A percentile compares a stretch with the other conserved stretches of the same genome.
Conservation (phyloP, 2,797 vertebrate genomes). For the Caiman crocodilus region DNA sequence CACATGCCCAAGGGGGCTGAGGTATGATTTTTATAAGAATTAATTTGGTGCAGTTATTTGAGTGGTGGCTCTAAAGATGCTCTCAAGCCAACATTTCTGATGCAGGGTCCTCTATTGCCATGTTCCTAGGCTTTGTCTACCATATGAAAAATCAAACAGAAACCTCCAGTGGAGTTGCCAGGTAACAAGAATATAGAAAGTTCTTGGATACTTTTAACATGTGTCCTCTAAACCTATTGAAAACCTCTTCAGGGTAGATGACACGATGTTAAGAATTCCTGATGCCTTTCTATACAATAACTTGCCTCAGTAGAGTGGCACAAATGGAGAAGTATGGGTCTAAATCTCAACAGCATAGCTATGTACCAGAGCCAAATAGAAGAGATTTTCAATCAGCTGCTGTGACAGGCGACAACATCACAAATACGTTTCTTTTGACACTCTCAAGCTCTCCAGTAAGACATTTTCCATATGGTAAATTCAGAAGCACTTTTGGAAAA, state of each 20-base stretch:
- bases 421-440: neutral
- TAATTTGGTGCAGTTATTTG: conserved; percentile 48
- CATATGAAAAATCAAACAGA: conserved; percentile 43
- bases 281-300: conserved; percentile 20
- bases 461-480: neutral
- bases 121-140: conserved; percentile 45
- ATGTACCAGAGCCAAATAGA: neutral
- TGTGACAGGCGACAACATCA: neutral
- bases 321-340: neutral
- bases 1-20: neutral
- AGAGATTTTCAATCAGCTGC: neutral
- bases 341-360: neutral
- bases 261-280: neutral
- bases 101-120: neutral
- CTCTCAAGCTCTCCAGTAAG: neutral
- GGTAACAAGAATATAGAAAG: neutral
- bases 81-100: conserved; percentile 51
- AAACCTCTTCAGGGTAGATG: neutral
- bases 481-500: neutral
- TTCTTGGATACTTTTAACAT: too few species aligned
- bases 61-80: conserved; percentile 42
- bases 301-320: neutral
- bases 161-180: conserved; percentile 19
- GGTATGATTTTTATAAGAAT: conserved; percentile 45
- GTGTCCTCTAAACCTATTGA: neutral